Evolutionary conservation across 2,797 vertebrate genomes (phyloP).

Genomic region (Rhyacichthys aspro): DNA sequence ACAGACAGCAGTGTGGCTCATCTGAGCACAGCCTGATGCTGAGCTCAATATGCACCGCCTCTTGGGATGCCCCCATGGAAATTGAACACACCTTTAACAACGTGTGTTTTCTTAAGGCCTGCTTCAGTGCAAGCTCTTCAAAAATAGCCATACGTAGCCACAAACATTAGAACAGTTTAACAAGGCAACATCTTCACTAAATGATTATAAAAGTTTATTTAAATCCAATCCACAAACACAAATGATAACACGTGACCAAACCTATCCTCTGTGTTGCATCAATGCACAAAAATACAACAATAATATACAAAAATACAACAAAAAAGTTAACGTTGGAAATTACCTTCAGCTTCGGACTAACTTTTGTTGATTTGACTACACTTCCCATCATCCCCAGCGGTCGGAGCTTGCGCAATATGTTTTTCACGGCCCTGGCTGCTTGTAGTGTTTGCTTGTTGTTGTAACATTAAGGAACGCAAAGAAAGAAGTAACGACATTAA

Average conservation of each 20-base stretch:
- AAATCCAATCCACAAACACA: too few relatives aligned
- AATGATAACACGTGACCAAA: too few relatives aligned
- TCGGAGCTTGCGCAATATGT: constrained; percentile 74
- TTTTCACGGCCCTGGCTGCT: constrained; percentile 60
- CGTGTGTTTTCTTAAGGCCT: constrained; percentile 2
- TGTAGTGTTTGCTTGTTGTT: constrained; percentile 54
- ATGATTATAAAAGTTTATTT: too few relatives aligned
- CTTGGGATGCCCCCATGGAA: constrained; percentile 48
- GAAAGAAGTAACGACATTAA: constrained; percentile 30
- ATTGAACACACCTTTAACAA: constrained; percentile 26
- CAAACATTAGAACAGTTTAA: too few relatives aligned
- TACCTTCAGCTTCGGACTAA: fast-evolving
- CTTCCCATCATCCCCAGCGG: constrained; percentile 56
- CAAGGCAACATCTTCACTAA: too few relatives aligned
- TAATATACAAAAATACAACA: too few relatives aligned
- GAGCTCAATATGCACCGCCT: constrained; percentile 44
- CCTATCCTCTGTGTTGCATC: too few relatives aligned
- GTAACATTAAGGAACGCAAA: constrained; percentile 47
- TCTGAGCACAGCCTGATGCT: constrained; percentile 32
- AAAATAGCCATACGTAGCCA: not conserved
- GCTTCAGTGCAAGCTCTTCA: not conserved
- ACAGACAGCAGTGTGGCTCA: constrained; percentile 10
- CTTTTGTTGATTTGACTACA: constrained; percentile 48
- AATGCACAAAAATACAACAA: too few relatives aligned
- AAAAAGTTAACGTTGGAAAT: too few relatives aligned